Percentiles rank a stretch among this genome's conserved stretches.
These are phyloP conservation scores for Perca fluviatilis DNA, from an alignment of 2,113 vertebrate genomes.

Conservation along the genomic window DNA sequence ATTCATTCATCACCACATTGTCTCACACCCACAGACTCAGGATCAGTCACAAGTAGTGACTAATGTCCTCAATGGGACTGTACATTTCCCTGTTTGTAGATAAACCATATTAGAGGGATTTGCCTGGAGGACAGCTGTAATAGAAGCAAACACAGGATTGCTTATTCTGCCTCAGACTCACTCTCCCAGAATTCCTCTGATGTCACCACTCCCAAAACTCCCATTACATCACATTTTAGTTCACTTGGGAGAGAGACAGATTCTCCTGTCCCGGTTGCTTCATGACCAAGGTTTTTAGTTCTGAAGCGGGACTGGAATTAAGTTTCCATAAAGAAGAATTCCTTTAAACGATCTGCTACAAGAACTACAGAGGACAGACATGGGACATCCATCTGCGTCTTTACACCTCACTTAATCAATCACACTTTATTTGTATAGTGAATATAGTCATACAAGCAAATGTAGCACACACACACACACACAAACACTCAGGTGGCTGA, in stretches of 20 bases:
- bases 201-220: slow-evolving; percentile 33
- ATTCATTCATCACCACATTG: slow-evolving; percentile 45
- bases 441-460: too few species aligned
- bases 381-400: too few species aligned
- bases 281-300: neutral
- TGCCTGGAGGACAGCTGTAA: slow-evolving; percentile 23
- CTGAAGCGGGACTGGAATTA: neutral
- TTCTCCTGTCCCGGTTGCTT: neutral
- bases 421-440: too few species aligned
- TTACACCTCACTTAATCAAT: too few species aligned
- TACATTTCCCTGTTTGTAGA: slow-evolving; percentile 44
- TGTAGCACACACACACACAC: too few species aligned
- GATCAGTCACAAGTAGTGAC: slow-evolving; percentile 23
- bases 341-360: too few species aligned
- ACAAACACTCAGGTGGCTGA: too few species aligned
- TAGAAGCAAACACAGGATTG: slow-evolving; percentile 22
- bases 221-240: slow-evolving; percentile 16
- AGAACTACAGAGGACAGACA: too few species aligned
- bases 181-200: slow-evolving; percentile 53
- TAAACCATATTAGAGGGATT: slow-evolving; percentile 24
- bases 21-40: slow-evolving; percentile 28
- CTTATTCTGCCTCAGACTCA: slow-evolving; percentile 25
- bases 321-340: neutral
- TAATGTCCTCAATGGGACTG: slow-evolving; percentile 20
- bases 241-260: neutral